These are phyloP conservation scores for Narcine bancroftii DNA, from an alignment of 2,113 vertebrate genomes.

Conservation along the genomic window DNA sequence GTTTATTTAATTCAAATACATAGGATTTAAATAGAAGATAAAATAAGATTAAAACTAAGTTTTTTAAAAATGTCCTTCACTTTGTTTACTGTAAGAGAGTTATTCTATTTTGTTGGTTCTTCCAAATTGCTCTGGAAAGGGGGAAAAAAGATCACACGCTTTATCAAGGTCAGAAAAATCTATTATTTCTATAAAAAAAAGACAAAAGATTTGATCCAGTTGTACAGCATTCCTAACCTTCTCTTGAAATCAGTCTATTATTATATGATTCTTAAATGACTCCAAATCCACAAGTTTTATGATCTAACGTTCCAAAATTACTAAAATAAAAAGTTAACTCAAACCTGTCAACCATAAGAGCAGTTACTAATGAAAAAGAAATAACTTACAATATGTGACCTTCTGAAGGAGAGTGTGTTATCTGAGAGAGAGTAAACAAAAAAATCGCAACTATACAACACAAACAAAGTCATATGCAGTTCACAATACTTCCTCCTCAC, in stretches of 20 bases:
- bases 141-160: no score
- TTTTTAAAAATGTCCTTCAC: no score
- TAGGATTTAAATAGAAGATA: no score
- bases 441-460: constrained; percentile 38
- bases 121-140: no score
- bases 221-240: not conserved
- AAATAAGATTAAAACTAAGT: no score
- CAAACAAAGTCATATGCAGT: not conserved
- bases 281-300: not conserved
- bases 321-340: not conserved
- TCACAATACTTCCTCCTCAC: constrained; percentile 31
- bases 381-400: constrained; percentile 37
- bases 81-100: no score
- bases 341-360: not conserved
- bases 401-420: constrained; percentile 52
- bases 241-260: not conserved
- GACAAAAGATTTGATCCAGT: not conserved
- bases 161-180: no score
- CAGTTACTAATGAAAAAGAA: not conserved
- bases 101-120: no score
- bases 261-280: not conserved
- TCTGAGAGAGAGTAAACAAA: constrained; percentile 53
- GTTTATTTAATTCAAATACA: no score
- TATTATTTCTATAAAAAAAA: not conserved
- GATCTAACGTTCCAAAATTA: not conserved